A percentile compares a stretch with the other conserved stretches of the same genome.
Evolutionary conservation across 2,797 vertebrate species (phyloP).

Genomic region (Helostoma temminkii): DNA sequence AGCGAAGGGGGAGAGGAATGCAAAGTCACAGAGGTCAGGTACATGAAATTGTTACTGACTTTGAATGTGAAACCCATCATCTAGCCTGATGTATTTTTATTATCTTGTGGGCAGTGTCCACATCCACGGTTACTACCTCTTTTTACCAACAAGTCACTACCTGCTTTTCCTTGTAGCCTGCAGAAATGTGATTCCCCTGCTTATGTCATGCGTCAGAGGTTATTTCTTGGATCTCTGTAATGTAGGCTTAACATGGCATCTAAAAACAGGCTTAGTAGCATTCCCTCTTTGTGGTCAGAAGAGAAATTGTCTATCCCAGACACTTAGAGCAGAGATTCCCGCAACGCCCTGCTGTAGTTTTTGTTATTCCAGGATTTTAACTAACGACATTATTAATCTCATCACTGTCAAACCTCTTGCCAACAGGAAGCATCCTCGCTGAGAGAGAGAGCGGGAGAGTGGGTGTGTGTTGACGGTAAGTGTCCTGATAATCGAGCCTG

Average conservation of each 20-base stretch:
- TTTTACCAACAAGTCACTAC: slow-evolving; percentile 35
- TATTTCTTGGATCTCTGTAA: slow-evolving; percentile 9
- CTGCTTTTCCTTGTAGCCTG: neutral
- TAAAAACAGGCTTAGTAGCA: slow-evolving; percentile 64
- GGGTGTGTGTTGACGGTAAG: slow-evolving; percentile 39
- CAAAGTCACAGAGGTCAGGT: slow-evolving; percentile 42
- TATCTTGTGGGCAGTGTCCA: slow-evolving; percentile 13
- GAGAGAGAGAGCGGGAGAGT: slow-evolving; percentile 36
- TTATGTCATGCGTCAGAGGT: neutral
- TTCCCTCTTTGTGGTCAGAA: slow-evolving; percentile 45
- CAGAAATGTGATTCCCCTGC: neutral
- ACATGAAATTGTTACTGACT: neutral
- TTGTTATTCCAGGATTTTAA: slow-evolving; percentile 27
- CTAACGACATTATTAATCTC: neutral
- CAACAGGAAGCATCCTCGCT: slow-evolving; percentile 13
- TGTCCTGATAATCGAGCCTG: slow-evolving; percentile 7
- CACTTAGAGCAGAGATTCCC: slow-evolving; percentile 1
- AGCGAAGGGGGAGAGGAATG: slow-evolving; percentile 52
- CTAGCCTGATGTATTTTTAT: slow-evolving; percentile 26
- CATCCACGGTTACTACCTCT: slow-evolving; percentile 19
- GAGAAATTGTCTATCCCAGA: slow-evolving; percentile 32
- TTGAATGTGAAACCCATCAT: slow-evolving; percentile 31
- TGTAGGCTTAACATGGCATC: slow-evolving; percentile 19
- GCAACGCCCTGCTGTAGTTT: slow-evolving; percentile 41
- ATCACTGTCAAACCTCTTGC: slow-evolving; percentile 4